phyloP scores from a whole-genome alignment of 2,888 invertebrate genomes.

The Hirtodrosophila histrioides region DNA sequence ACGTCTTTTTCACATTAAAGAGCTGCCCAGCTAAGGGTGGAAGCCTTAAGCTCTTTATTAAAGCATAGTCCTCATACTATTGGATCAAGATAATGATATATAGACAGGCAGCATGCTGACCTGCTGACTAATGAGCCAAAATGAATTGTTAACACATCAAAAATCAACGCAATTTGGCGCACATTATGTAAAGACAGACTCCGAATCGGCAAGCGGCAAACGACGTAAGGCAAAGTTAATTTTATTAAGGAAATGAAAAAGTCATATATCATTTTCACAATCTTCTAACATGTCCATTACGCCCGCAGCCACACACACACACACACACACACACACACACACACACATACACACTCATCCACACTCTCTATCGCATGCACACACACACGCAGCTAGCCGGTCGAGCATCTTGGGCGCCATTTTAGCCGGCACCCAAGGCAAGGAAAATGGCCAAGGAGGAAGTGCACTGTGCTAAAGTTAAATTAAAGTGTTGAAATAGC shows the following conservation, averaged over 20 bases:
- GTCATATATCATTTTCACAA: conserved; percentile 78
- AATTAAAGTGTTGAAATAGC: conserved; percentile 73
- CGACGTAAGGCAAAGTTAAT: conserved; percentile 69
- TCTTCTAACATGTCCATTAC: conserved; percentile 78
- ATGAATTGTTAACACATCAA: conserved; percentile 77
- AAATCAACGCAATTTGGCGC: conserved; percentile 75
- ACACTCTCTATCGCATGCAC: not conserved
- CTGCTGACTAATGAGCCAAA: conserved; percentile 75
- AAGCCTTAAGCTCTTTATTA: conserved; percentile 49
- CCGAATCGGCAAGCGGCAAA: conserved; percentile 12
- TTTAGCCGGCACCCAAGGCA: conserved; percentile 36
- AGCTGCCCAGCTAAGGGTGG: not conserved
- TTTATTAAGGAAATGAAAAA: conserved; percentile 80
- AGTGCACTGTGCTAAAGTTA: conserved; percentile 67
- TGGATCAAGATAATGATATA: conserved; percentile 64
- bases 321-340: conserved; percentile 3
- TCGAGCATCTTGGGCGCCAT: conserved; percentile 55
- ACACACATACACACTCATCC: conserved; percentile 2
- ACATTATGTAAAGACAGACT: conserved; percentile 66
- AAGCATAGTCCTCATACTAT: conserved; percentile 49
- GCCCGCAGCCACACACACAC: conserved; percentile 49
- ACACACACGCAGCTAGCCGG: conserved; percentile 30
- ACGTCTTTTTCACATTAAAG: too few relatives aligned
- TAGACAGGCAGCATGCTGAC: conserved; percentile 63
- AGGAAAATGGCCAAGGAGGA: conserved; percentile 61